Conservation (phyloP, 37 sponge, comb jelly and placozoan species). For the Eunapius fragilis region DNA sequence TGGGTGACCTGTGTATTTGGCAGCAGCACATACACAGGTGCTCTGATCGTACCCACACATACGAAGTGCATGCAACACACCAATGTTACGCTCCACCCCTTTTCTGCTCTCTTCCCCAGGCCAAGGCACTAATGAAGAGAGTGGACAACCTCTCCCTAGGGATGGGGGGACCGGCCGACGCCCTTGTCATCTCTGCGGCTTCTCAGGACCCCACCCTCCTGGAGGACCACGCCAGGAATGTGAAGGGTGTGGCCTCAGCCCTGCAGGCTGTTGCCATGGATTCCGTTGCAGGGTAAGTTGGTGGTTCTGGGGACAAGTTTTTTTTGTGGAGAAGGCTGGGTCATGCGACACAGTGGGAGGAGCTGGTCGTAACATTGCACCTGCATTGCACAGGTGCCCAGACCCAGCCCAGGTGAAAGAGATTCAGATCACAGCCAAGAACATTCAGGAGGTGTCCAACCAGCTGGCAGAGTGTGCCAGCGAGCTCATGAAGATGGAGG, state of each 20-base stretch:
- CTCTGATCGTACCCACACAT: no score
- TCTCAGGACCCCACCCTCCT: slow-evolving; percentile 52
- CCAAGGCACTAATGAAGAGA: slow-evolving; percentile 51
- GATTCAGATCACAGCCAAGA: slow-evolving; percentile 41
- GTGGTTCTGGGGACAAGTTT: no score
- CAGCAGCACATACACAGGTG: no score
- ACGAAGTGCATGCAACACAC: no score
- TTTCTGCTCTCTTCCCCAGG: slow-evolving; percentile 31
- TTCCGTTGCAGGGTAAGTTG: slow-evolving; percentile 59
- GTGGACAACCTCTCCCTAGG: slow-evolving; percentile 67
- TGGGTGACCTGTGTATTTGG: no score
- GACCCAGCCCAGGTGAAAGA: slow-evolving; percentile 36
- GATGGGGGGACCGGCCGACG: slow-evolving; percentile 64
- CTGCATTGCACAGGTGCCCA: slow-evolving; percentile 39
- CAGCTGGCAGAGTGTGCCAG: slow-evolving; percentile 59
- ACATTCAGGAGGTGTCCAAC: slow-evolving; percentile 38
- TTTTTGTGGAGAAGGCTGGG: no score
- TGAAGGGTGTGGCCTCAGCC: slow-evolving; percentile 42
- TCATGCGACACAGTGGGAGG: background rate
- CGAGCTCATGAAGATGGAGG: slow-evolving; percentile 10
- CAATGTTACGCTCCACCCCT: background rate
- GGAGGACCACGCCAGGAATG: slow-evolving; percentile 37
- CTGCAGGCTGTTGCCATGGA: slow-evolving; percentile 46
- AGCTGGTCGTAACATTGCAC: background rate
- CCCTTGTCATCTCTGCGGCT: slow-evolving; percentile 54